Evolutionary conservation across 2,797 vertebrate genomes (phyloP).

Genomic region (Propithecus deckenii): DNA sequence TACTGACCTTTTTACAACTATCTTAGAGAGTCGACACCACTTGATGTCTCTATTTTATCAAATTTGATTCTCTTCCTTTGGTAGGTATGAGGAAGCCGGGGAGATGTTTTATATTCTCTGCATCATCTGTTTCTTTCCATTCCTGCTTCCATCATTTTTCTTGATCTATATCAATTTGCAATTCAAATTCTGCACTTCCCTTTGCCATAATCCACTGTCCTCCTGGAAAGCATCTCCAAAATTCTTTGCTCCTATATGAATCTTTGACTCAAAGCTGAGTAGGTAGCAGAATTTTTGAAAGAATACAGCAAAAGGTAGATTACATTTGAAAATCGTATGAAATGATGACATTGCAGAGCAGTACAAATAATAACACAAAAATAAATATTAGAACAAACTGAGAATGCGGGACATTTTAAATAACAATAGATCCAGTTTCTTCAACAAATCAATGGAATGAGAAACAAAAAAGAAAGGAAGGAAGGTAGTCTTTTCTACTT

Average conservation of each 20-base stretch:
- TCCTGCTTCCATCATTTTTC: neutral
- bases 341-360: neutral
- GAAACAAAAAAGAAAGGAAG: neutral
- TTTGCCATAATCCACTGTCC: neutral
- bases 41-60: neutral
- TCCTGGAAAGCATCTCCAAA: neutral
- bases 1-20: neutral
- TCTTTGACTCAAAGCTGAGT: neutral
- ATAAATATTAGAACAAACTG: neutral
- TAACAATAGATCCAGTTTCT: neutral
- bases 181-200: neutral
- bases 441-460: neutral
- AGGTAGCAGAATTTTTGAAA: neutral
- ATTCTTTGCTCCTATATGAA: neutral
- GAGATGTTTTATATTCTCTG: neutral
- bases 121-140: neutral
- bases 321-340: too few species aligned
- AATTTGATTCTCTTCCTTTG: neutral
- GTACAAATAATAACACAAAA: neutral
- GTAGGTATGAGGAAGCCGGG: neutral
- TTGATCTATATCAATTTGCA: neutral
- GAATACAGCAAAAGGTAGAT: neutral
- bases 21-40: neutral
- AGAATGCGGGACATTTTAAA: neutral
- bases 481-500: neutral